Conservation (phyloP, 2,888 invertebrate genomes). For the Drosophila vallismaia region DNA sequence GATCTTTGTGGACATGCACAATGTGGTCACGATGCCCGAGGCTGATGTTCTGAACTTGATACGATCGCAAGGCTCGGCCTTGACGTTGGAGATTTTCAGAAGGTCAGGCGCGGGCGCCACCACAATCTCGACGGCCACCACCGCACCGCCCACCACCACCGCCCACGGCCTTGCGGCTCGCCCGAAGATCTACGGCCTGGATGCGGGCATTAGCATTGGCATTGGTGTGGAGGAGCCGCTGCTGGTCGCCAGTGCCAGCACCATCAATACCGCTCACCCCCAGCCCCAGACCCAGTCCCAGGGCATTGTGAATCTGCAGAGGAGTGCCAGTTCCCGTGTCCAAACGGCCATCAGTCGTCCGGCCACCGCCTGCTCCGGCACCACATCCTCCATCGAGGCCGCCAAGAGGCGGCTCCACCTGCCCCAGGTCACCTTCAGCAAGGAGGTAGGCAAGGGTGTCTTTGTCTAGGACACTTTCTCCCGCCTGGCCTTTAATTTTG, state of each 20-base stretch:
- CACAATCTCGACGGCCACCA: slow-evolving; percentile 35
- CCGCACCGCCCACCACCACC: slow-evolving; percentile 32
- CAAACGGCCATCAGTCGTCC: slow-evolving; percentile 83
- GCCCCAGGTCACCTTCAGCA: slow-evolving; percentile 93
- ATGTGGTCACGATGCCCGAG: slow-evolving; percentile 93
- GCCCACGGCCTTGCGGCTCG: background rate
- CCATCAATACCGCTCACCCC: slow-evolving; percentile 15
- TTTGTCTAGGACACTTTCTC: slow-evolving; percentile 86
- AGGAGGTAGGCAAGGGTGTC: slow-evolving; percentile 96
- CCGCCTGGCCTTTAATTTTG: background rate
- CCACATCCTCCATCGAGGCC: slow-evolving; percentile 86
- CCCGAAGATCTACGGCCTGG: slow-evolving; percentile 4
- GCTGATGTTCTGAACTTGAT: slow-evolving; percentile 87
- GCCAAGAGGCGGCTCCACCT: slow-evolving; percentile 88
- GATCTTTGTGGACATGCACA: slow-evolving; percentile 93
- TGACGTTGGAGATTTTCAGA: slow-evolving; percentile 89
- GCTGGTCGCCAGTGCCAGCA: slow-evolving; percentile 13
- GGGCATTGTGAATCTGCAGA: slow-evolving; percentile 21
- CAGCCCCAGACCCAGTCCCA: background rate
- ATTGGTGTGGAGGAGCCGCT: slow-evolving; percentile 22
- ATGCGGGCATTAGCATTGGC: background rate
- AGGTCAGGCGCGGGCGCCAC: slow-evolving; percentile 81
- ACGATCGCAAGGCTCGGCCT: slow-evolving; percentile 89
- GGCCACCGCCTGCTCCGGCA: slow-evolving; percentile 88
- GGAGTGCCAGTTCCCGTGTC: slow-evolving; percentile 9